Evolutionary conservation across 2,888 invertebrate species (phyloP), one percentile per base, ranked within the genome.

Genomic region (Watsonalla binaria): DNA sequence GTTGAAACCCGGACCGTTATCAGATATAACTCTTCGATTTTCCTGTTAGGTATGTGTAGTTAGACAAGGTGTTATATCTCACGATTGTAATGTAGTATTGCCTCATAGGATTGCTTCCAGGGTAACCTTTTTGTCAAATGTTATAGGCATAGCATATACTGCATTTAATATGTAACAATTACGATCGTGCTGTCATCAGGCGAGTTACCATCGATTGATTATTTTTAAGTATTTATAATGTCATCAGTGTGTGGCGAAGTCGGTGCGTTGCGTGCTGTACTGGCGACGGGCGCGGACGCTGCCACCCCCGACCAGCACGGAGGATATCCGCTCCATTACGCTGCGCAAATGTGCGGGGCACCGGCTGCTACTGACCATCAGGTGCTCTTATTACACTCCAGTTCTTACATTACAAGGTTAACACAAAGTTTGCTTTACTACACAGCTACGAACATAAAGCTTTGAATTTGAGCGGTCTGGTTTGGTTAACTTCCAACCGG

Each of bases 261-360:
- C 50, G 97, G 97, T 58, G 96, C 98, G 14, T 88, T 98, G 60
- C 94, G 97, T 46, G 92, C 97, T 0, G 94, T 99, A 48, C 86
- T 98, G 66, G 94, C 95, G 4, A 94, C 95, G 1, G 98, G 98
- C 5, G 98, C 98, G 0, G 95, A 96, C 68, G 94, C 98, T 6
- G 95, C 96, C 11, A 95, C 95, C 0, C 94, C 97, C 0, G 99
- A 99, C 84, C 95, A 96, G 63, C 97, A 98, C 79, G 97, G 98
- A 15, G 99, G 99, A 13, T 97, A 96, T 72, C 98, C 99, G 0
- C 90, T 99, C 54, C 99, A 99, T 85, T 99, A 99, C 85, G 98
- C 99, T 0, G 98, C 99, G 11, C 98, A 99, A 86, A 97, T 99
- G 94, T 98, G 98, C 76, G 97, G 97, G 0, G 95, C 96, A 15